Evolutionary conservation across 1,140 invertebrate genomes (phyloP).

Genomic region (Zaprionus africanus): DNA sequence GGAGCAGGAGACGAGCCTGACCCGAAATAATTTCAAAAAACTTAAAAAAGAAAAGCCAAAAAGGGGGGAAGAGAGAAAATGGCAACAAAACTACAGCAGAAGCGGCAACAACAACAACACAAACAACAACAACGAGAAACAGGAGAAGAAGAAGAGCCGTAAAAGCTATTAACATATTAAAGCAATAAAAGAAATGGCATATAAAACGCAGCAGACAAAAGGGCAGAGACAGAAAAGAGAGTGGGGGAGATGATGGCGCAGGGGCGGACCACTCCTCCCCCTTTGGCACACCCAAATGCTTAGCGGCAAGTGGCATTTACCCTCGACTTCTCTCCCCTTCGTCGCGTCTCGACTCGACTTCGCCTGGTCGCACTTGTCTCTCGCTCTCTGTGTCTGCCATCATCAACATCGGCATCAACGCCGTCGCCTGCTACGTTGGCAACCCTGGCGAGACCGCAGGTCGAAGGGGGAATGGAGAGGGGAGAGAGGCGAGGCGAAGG

Average conservation of each 20-base stretch:
- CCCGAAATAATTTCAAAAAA: slow-evolving; percentile 59
- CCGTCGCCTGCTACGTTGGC: slow-evolving; percentile 43
- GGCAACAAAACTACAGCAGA: slow-evolving; percentile 45
- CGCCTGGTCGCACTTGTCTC: slow-evolving; percentile 34
- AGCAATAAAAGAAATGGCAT: slow-evolving; percentile 83
- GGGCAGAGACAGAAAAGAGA: not conserved
- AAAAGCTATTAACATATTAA: slow-evolving; percentile 83
- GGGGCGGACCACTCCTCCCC: not conserved
- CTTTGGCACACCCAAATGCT: slow-evolving; percentile 68
- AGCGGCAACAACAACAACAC: slow-evolving; percentile 41
- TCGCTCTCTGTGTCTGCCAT: slow-evolving; percentile 21
- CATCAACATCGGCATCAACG: slow-evolving; percentile 51
- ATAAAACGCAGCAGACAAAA: slow-evolving; percentile 69
- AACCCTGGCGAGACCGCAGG: slow-evolving; percentile 24
- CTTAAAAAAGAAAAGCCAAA: slow-evolving; percentile 26
- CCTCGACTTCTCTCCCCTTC: slow-evolving; percentile 35
- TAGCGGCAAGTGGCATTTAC: slow-evolving; percentile 74
- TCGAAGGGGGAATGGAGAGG: slow-evolving; percentile 19
- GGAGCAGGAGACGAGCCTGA: slow-evolving; percentile 23
- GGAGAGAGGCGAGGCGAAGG: not conserved
- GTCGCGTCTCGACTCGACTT: not conserved
- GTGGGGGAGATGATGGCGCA: not conserved
- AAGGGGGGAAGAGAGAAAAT: slow-evolving; percentile 19
- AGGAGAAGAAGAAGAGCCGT: slow-evolving; percentile 27
- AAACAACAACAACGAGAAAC: slow-evolving; percentile 18